phyloP scores from a whole-genome alignment of 2,113 vertebrate species.

The Glaucomys volans region DNA sequence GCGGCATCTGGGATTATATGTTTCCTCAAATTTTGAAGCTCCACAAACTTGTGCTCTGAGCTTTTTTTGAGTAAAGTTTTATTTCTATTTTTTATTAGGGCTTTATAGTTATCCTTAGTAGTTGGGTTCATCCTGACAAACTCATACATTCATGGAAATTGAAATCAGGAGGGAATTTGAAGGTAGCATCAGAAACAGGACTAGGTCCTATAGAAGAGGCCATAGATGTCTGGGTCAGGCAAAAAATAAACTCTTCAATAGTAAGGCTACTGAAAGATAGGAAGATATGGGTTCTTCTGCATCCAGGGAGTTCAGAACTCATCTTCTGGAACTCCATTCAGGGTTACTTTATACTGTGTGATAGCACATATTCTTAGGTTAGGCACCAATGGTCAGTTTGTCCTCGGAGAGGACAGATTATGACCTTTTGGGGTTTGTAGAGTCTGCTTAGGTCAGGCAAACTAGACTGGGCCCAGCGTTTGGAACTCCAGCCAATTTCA shows the following conservation, averaged over 20 bases:
- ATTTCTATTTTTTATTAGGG: neutral
- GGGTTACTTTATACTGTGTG: neutral
- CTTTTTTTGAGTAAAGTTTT: neutral
- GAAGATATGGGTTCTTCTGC: neutral
- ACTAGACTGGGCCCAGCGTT: neutral
- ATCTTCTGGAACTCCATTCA: neutral
- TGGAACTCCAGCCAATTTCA: neutral
- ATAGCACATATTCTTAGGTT: accelerated
- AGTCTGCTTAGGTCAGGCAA: neutral
- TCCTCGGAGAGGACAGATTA: too few species aligned
- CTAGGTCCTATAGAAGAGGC: neutral
- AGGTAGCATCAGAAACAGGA: neutral
- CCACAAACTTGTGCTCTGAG: neutral
- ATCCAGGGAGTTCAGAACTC: neutral
- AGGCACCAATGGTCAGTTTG: neutral
- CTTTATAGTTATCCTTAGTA: too few species aligned
- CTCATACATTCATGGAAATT: too few species aligned
- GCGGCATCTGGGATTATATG: too few species aligned
- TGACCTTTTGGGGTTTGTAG: neutral
- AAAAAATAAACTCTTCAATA: neutral
- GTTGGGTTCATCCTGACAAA: too few species aligned
- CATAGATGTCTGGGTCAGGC: neutral
- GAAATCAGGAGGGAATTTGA: neutral
- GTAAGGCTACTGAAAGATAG: neutral
- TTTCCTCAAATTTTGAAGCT: neutral